Evolutionary conservation across 2,888 invertebrate species (phyloP).

Genomic region (Globia sparganii): DNA sequence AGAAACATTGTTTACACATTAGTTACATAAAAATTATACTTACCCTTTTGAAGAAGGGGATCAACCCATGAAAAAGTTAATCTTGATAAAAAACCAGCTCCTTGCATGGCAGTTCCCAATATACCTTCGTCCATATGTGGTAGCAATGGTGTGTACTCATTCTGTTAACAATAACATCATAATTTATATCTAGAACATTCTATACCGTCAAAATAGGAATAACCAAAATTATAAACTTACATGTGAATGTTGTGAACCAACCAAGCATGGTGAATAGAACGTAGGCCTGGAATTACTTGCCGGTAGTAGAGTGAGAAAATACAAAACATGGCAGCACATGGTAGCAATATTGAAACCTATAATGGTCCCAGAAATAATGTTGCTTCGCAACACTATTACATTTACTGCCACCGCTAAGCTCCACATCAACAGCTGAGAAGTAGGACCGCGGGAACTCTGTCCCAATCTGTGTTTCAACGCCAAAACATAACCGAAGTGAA

Average conservation of each 20-base stretch:
- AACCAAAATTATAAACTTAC: conserved; percentile 77
- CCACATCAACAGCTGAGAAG: conserved; percentile 92
- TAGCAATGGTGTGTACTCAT: conserved; percentile 91
- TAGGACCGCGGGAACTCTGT: conserved; percentile 94
- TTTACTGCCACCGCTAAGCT: conserved; percentile 92
- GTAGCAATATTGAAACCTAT: conserved; percentile 91
- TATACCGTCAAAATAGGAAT: conserved; percentile 8
- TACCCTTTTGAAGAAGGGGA: conserved; percentile 95
- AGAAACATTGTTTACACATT: not conserved
- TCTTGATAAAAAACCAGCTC: conserved; percentile 92
- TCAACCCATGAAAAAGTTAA: conserved; percentile 97
- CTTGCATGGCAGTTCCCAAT: conserved; percentile 96
- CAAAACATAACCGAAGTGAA: conserved; percentile 94
- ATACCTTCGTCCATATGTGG: conserved; percentile 93
- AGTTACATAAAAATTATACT: conserved; percentile 17
- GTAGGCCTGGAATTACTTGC: conserved; percentile 87
- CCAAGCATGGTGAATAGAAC: conserved; percentile 86
- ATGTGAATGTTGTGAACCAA: conserved; percentile 89
- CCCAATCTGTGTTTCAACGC: conserved; percentile 92
- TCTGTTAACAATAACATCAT: conserved; percentile 77
- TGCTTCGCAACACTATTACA: conserved; percentile 92
- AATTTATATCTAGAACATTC: not conserved
- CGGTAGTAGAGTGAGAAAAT: conserved; percentile 93
- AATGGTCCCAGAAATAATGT: conserved; percentile 86
- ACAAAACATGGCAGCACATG: conserved; percentile 92